phyloP scores from a whole-genome alignment of 2,797 vertebrate species.

The Poecile montanus region DNA sequence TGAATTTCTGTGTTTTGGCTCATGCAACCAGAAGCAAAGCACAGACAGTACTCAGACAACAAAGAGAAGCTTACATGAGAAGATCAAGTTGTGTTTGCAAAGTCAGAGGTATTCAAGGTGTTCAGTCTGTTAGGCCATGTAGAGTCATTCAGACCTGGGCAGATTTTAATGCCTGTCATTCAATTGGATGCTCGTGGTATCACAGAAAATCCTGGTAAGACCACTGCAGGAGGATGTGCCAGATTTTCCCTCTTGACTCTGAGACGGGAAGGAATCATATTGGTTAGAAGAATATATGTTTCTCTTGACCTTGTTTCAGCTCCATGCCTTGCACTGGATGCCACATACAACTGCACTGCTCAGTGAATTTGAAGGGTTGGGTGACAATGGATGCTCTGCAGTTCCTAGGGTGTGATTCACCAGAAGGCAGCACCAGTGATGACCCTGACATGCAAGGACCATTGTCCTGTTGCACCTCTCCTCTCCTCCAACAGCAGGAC shows the following conservation, averaged over 20 bases:
- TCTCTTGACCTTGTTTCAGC: background rate
- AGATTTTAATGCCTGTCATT: background rate
- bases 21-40: background rate
- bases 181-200: background rate
- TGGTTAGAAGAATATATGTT: background rate
- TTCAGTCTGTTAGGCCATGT: background rate
- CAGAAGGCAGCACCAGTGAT: background rate
- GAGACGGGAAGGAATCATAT: background rate
- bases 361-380: background rate
- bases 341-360: background rate
- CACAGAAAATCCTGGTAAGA: background rate
- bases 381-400: background rate
- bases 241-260: background rate
- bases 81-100: background rate
- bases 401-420: background rate
- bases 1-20: background rate
- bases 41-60: background rate
- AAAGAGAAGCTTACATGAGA: background rate
- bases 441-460: fast-evolving
- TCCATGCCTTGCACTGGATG: background rate
- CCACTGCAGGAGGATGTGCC: background rate
- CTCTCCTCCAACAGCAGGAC: background rate
- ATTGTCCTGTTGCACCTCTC: fast-evolving
- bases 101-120: background rate
- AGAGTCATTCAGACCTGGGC: background rate